phyloP scores from a whole-genome alignment of 2,888 invertebrate genomes.

The Hypsopygia costalis region DNA sequence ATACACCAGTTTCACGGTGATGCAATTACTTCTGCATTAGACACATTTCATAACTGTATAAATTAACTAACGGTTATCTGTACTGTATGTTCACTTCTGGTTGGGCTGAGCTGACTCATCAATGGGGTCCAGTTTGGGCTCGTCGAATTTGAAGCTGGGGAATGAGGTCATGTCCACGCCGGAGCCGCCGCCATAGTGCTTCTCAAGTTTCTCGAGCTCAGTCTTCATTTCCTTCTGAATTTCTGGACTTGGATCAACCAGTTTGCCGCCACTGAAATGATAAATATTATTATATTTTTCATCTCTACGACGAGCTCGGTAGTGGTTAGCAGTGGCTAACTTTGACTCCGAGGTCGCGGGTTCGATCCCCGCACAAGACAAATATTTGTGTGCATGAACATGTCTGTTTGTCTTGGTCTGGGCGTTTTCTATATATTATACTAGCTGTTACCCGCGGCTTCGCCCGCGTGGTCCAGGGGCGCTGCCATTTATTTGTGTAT shows the following conservation, averaged over 20 bases:
- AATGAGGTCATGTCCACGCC: slow-evolving; percentile 94
- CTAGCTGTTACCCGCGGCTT: too few relatives aligned
- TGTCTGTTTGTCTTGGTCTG: too few relatives aligned
- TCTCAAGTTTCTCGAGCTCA: slow-evolving; percentile 90
- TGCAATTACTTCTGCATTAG: slow-evolving; percentile 6
- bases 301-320: too few relatives aligned
- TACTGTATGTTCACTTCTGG: slow-evolving; percentile 47
- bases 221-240: slow-evolving; percentile 86
- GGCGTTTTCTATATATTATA: too few relatives aligned
- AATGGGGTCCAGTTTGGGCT: slow-evolving; percentile 85
- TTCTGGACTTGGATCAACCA: slow-evolving; percentile 90
- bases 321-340: too few relatives aligned
- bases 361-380: too few relatives aligned
- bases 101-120: slow-evolving; percentile 52
- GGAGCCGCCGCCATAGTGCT: slow-evolving; percentile 87
- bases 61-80: slow-evolving; percentile 12
- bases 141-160: slow-evolving; percentile 91
- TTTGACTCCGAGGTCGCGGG: too few relatives aligned
- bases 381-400: too few relatives aligned
- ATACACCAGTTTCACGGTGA: too few relatives aligned
- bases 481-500: too few relatives aligned
- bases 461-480: too few relatives aligned
- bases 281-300: too few relatives aligned
- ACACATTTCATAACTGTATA: slow-evolving; percentile 4
- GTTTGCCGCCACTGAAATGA: slow-evolving; percentile 86